phyloP scores from a whole-genome alignment of 2,113 vertebrate genomes.

The Nothobranchius kuhntae region DNA sequence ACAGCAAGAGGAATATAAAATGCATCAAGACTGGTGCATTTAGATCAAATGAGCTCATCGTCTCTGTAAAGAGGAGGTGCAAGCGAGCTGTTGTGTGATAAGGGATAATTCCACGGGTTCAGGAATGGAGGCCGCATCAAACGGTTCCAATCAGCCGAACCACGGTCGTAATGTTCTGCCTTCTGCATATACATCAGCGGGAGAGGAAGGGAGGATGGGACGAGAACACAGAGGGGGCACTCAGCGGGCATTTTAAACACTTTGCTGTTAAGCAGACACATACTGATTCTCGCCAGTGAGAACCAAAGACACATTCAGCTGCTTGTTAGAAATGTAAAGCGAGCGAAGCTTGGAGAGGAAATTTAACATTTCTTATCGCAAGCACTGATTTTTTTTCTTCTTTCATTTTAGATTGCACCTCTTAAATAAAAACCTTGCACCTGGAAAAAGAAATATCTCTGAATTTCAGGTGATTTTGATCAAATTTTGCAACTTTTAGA shows the following conservation, averaged over 20 bases:
- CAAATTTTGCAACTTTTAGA: slow-evolving; percentile 46
- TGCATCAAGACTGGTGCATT: slow-evolving; percentile 57
- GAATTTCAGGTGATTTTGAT: slow-evolving; percentile 47
- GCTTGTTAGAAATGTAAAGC: slow-evolving; percentile 56
- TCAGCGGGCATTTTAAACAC: slow-evolving; percentile 75
- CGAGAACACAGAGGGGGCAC: slow-evolving; percentile 43
- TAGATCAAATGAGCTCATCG: slow-evolving; percentile 64
- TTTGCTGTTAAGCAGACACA: slow-evolving; percentile 54
- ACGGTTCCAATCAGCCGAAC: slow-evolving; percentile 80
- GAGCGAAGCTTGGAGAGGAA: slow-evolving; percentile 39
- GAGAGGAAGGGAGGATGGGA: slow-evolving; percentile 27
- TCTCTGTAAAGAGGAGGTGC: slow-evolving; percentile 63
- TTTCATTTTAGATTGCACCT: not conserved
- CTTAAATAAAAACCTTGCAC: not conserved
- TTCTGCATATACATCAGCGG: slow-evolving; percentile 59
- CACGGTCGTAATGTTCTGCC: slow-evolving; percentile 67
- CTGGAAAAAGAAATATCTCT: no score
- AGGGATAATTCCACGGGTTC: slow-evolving; percentile 63
- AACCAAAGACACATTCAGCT: slow-evolving; percentile 59
- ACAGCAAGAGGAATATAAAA: slow-evolving; percentile 35
- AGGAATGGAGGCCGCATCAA: slow-evolving; percentile 61
- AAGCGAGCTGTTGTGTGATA: slow-evolving; percentile 61
- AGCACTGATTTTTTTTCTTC: not conserved
- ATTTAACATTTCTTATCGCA: slow-evolving; percentile 50
- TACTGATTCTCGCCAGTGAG: slow-evolving; percentile 61